Conservation (phyloP, 23 tunicate genomes). For the Diplosoma virens region DNA sequence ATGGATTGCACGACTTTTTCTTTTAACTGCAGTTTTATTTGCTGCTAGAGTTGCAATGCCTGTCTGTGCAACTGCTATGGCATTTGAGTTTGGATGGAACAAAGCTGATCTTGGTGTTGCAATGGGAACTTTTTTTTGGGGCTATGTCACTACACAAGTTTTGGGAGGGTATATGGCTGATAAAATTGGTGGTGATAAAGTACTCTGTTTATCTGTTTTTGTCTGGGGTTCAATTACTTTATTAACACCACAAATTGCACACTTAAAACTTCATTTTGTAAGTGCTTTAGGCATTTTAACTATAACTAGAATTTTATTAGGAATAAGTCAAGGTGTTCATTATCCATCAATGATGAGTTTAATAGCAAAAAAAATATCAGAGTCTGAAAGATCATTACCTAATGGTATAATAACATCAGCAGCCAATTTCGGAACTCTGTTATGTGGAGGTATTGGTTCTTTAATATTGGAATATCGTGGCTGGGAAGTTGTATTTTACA, state of each 20-base stretch:
- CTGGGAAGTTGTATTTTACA: constrained; percentile 78
- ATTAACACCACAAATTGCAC: constrained; percentile 70
- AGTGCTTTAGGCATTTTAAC: constrained; percentile 40
- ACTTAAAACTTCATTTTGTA: constrained; percentile 1
- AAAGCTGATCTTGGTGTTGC: constrained; percentile 86
- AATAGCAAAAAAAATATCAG: constrained; percentile 55
- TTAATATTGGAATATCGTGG: constrained; percentile 59
- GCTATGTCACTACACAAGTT: constrained; percentile 87
- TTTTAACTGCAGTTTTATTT: constrained; percentile 66
- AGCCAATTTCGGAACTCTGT: constrained; percentile 77
- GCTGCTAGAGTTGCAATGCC: constrained; percentile 94
- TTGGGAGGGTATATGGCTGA: constrained; percentile 90
- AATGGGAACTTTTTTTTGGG: constrained; percentile 98
- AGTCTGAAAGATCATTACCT: constrained; percentile 68
- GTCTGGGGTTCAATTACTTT: constrained; percentile 63
- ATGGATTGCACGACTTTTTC: constrained; percentile 59
- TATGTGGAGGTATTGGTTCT: constrained; percentile 89
- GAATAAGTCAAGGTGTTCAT: constrained; percentile 86
- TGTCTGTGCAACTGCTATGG: constrained; percentile 84
- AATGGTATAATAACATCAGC: constrained; percentile 65
- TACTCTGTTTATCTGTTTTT: constrained; percentile 54
- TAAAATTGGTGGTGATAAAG: constrained; percentile 81
- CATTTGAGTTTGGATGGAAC: constrained; percentile 87
- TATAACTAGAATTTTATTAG: constrained; percentile 51
- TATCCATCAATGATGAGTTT: constrained; percentile 94